These are phyloP conservation scores for Aporrectodea caliginosa DNA, from an alignment of 1,140 invertebrate species.

Conservation along the genomic window DNA sequence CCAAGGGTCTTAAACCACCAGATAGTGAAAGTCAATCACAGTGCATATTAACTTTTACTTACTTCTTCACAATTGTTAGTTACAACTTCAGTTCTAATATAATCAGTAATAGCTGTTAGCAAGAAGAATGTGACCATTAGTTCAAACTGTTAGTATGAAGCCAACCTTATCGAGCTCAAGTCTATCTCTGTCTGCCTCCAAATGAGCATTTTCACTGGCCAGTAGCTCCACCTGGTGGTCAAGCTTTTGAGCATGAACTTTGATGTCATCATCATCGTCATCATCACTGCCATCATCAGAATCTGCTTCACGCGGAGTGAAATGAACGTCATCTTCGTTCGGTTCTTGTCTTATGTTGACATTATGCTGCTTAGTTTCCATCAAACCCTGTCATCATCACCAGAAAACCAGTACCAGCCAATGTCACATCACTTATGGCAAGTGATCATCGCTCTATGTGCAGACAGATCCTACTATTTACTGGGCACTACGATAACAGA, in stretches of 20 bases:
- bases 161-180: constrained; percentile 39
- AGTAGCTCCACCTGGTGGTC: constrained; percentile 39
- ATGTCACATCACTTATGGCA: background rate
- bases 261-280: background rate
- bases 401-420: background rate
- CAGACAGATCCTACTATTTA: no score
- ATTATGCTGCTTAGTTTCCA: constrained; percentile 28
- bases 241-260: constrained; percentile 27
- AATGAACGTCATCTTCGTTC: background rate
- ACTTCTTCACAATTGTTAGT: no score
- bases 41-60: no score
- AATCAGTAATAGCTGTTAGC: no score
- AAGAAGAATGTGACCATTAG: no score
- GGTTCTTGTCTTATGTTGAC: background rate
- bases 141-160: background rate
- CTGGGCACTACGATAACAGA: no score
- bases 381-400: constrained; percentile 20
- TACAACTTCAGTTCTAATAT: no score
- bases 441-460: no score
- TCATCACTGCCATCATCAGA: constrained; percentile 15
- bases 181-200: constrained; percentile 42
- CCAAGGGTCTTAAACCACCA: no score
- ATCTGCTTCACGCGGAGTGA: background rate
- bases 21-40: no score
- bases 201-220: constrained; percentile 38